Base-by-base conservation (phyloP, 2,888 invertebrate species). In the Drosophila planitibia region DNA sequence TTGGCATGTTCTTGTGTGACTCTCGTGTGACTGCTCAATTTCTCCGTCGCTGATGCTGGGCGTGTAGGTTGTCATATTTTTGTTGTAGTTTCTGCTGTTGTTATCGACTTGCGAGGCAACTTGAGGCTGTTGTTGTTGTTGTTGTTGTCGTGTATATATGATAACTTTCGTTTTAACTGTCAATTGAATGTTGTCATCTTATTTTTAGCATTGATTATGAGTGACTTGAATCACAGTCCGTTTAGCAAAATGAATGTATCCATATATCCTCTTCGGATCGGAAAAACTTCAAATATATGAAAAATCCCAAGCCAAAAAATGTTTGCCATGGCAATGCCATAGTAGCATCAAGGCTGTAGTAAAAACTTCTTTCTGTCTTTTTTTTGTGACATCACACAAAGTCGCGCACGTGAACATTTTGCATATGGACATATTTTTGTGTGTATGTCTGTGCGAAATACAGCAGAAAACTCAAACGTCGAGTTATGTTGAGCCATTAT, bases 101-200 rank as follows among this genome's bases (percentile, higher is more conserved):
- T 51, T 58, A 67, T 73, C 59, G 72, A 71, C 64, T 51, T 60
- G 54, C 22, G 59, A 65, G 51, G 51, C 51, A 70, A 68, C 66
- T 67, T 28, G 28, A 28, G 28, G 28, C 28, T 32, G 10, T 14
- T 14, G 12, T 12, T 12, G 12, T 33, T 80, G 70, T 82, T 58
- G 22, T 47, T 28, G 19, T 51, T 51, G 10, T 10, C 28, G 1
- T 37, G 66, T 73, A 69, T 68, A 57, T 62, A 70, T 72, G 70
- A 86, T 70, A 78, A 74, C 69, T 81, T 82, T 76, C 70, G 71
- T 71, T 82, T 68, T 70, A 79, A 75, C 73, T 78, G 79, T 72
- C 81, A 82, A 76, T 72, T 84, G 71, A 79, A 75, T 74, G 72
- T 76, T 82, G 62, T 54, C 54, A 65, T 67, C 75, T 71, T 65